A percentile compares a stretch with the other conserved stretches of the same genome.
These are phyloP conservation scores for Pyrocephalus nanus DNA, from an alignment of 2,797 vertebrate genomes.

Conservation along the genomic window DNA sequence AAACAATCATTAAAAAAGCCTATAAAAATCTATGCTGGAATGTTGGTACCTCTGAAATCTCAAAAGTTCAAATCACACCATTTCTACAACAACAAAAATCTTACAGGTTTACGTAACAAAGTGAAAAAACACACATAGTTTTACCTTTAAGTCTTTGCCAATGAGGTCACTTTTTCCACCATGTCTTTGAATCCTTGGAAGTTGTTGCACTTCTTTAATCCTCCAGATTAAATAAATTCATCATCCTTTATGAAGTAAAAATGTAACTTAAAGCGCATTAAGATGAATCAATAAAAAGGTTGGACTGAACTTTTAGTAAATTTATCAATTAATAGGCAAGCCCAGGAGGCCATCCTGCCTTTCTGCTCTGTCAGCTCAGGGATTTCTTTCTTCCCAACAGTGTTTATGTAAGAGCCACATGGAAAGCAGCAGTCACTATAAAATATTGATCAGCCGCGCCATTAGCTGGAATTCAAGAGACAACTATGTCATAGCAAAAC, in stretches of 20 bases:
- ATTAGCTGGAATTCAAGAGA: neutral
- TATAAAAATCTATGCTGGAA: neutral
- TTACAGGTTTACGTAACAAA: neutral
- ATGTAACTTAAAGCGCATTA: neutral
- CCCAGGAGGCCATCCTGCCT: neutral
- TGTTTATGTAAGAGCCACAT: neutral
- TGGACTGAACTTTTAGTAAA: neutral
- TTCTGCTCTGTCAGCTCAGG: neutral
- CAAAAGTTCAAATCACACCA: neutral
- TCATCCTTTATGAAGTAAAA: neutral
- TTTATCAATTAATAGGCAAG: neutral
- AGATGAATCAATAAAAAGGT: neutral
- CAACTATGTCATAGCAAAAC: neutral
- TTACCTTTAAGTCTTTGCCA: neutral
- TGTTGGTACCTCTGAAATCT: neutral
- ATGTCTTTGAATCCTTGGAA: neutral
- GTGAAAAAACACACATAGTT: neutral
- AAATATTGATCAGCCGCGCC: slow-evolving; percentile 11
- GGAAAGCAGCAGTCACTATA: neutral
- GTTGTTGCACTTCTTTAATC: neutral
- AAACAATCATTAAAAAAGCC: neutral
- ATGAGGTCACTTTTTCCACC: neutral
- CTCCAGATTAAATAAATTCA: neutral
- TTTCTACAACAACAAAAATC: neutral
- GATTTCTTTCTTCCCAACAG: neutral